These are phyloP conservation scores for Todiramphus chloris DNA, from an alignment of 2,113 vertebrate genomes.

Conservation along the genomic window DNA sequence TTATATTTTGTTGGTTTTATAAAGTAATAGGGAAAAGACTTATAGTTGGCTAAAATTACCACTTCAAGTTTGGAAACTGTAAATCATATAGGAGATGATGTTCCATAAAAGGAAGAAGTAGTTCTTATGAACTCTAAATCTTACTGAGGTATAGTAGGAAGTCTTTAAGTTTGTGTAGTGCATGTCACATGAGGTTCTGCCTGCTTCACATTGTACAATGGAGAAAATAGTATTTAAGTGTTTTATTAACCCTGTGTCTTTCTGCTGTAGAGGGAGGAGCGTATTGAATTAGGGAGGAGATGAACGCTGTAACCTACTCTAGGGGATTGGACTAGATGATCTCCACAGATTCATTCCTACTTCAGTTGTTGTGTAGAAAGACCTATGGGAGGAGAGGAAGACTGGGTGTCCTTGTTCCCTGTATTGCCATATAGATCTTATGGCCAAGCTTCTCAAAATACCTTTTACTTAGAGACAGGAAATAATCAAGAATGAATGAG, in stretches of 20 bases:
- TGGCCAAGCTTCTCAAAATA: not conserved
- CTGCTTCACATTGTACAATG: not conserved
- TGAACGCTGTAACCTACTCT: not conserved
- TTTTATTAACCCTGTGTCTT: fast-evolving
- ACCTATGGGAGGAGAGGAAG: not conserved
- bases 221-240: not conserved
- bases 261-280: not conserved
- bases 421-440: not conserved
- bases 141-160: too few species aligned
- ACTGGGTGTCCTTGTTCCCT: not conserved
- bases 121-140: not conserved
- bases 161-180: not conserved
- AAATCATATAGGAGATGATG: not conserved
- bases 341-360: not conserved
- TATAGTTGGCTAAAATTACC: not conserved
- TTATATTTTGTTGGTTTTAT: not conserved
- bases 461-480: not conserved
- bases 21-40: not conserved
- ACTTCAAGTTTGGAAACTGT: not conserved
- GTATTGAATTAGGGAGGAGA: not conserved
- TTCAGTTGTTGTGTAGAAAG: not conserved
- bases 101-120: not conserved
- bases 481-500: not conserved
- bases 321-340: not conserved
- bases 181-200: not conserved